phyloP scores from a whole-genome alignment of 2,113 vertebrate species.

The Bettongia penicillata region DNA sequence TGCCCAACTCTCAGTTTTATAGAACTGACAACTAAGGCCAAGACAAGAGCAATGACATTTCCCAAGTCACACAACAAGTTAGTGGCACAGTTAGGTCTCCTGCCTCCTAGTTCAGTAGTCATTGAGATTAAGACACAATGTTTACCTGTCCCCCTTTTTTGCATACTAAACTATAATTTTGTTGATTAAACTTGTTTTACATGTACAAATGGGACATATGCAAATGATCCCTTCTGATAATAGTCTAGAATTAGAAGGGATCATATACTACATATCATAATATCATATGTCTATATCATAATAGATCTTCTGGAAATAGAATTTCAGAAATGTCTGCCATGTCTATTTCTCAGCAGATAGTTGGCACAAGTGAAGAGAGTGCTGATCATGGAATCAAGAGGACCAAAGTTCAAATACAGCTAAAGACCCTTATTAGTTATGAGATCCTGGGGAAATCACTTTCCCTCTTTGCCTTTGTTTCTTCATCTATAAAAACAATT shows the following conservation, averaged over 20 bases:
- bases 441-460: too few species aligned
- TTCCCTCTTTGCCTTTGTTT: too few species aligned
- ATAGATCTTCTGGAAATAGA: not conserved
- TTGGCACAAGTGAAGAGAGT: too few species aligned
- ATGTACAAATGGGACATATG: not conserved
- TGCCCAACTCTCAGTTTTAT: not conserved
- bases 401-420: too few species aligned
- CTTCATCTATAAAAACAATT: too few species aligned
- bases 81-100: not conserved
- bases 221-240: not conserved
- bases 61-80: not conserved
- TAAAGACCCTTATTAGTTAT: too few species aligned
- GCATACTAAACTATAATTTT: not conserved
- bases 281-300: not conserved
- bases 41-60: not conserved
- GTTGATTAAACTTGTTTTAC: not conserved
- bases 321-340: not conserved
- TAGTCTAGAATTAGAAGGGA: not conserved
- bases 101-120: not conserved
- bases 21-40: not conserved
- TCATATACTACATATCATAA: too few species aligned
- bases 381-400: too few species aligned
- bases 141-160: not conserved
- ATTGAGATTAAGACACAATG: not conserved
- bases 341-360: too few species aligned